Conservation (phyloP, 2,888 invertebrate species). For the Ligdia adustata region DNA sequence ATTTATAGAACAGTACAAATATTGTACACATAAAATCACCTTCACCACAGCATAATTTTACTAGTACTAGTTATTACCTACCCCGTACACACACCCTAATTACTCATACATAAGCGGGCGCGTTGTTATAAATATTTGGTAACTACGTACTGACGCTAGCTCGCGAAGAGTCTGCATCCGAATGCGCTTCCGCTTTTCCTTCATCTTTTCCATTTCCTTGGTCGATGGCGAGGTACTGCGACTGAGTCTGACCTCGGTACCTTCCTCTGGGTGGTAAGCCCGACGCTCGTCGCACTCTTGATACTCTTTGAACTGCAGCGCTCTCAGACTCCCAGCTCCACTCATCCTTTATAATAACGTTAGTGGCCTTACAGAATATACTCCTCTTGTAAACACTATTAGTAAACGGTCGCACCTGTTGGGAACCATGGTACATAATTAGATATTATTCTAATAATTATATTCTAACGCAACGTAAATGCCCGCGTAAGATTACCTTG, state of each 20-base stretch:
- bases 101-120: too few relatives aligned
- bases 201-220: constrained; percentile 83
- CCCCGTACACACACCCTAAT: too few relatives aligned
- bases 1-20: too few relatives aligned
- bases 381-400: constrained; percentile 29
- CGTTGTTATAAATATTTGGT: not conserved
- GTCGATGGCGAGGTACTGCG: constrained; percentile 89
- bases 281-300: constrained; percentile 55
- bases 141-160: constrained; percentile 88
- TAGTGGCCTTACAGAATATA: constrained; percentile 47
- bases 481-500: constrained; percentile 32
- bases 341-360: constrained; percentile 27
- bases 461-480: constrained; percentile 18
- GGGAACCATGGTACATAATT: too few relatives aligned
- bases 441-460: too few relatives aligned
- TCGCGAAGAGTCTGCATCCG: constrained; percentile 87
- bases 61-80: too few relatives aligned
- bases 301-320: constrained; percentile 17
- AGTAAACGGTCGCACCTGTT: constrained; percentile 52
- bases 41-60: too few relatives aligned
- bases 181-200: constrained; percentile 93
- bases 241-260: constrained; percentile 91
- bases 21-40: too few relatives aligned
- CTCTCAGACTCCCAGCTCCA: constrained; percentile 13
- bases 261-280: constrained; percentile 64